Evolutionary conservation across 2,888 invertebrate species (phyloP).

Genomic region (Liopterus haemorrhoidalis): DNA sequence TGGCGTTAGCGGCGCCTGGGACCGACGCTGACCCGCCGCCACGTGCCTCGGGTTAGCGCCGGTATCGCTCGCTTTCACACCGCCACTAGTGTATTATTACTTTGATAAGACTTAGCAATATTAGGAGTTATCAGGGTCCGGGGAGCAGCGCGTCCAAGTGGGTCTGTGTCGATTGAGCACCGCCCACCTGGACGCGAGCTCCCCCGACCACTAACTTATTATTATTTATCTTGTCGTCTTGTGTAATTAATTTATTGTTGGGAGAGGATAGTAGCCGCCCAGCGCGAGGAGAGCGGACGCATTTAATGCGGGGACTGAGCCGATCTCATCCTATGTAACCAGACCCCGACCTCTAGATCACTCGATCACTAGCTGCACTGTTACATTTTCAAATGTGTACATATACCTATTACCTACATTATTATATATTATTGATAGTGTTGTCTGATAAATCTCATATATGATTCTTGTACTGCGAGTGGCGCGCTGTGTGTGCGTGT

Average conservation of each 20-base stretch:
- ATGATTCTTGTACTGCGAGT: background rate
- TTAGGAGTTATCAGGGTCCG: too few species aligned
- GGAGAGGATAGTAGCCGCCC: slow-evolving; percentile 29
- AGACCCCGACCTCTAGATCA: background rate
- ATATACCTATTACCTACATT: slow-evolving; percentile 2
- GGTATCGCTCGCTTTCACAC: background rate
- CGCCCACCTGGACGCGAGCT: background rate
- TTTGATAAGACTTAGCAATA: too few species aligned
- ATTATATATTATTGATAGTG: slow-evolving; percentile 1
- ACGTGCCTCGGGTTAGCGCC: background rate
- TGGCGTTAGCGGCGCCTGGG: background rate
- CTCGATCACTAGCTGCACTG: slow-evolving; percentile 2
- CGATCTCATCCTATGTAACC: slow-evolving; percentile 41
- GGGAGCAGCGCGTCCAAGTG: too few species aligned
- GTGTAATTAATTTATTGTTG: slow-evolving; percentile 36
- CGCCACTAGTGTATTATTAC: background rate
- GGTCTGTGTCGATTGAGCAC: too few species aligned
- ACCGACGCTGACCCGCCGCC: background rate
- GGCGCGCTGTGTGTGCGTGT: too few species aligned
- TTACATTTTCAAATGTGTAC: slow-evolving; percentile 1
- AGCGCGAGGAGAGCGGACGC: slow-evolving; percentile 35
- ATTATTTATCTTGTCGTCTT: slow-evolving; percentile 43
- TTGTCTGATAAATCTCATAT: too few species aligned
- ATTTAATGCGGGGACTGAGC: slow-evolving; percentile 39
- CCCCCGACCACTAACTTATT: background rate